These are phyloP conservation scores for Parnassius glacialis DNA, from an alignment of 2,888 invertebrate species.

Conservation along the genomic window DNA sequence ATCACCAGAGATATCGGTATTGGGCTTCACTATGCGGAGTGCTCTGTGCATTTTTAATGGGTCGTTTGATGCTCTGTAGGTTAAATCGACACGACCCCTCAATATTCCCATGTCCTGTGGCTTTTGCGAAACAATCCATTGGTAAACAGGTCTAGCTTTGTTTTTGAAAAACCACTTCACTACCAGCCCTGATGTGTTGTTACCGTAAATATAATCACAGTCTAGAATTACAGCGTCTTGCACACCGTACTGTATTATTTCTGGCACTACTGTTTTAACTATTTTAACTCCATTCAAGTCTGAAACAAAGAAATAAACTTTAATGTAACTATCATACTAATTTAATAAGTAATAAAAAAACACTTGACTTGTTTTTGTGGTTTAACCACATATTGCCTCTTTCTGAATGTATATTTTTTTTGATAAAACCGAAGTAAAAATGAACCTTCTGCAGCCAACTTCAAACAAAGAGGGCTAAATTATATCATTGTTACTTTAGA, in stretches of 20 bases:
- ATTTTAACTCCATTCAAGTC: slow-evolving; percentile 81
- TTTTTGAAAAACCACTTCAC: slow-evolving; percentile 89
- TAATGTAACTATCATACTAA: too few relatives aligned
- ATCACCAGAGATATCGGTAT: slow-evolving; percentile 86
- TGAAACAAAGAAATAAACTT: slow-evolving; percentile 59
- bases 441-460: too few relatives aligned
- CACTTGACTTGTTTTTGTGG: too few relatives aligned
- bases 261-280: slow-evolving; percentile 82
- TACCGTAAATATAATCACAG: slow-evolving; percentile 85
- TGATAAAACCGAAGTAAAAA: too few relatives aligned
- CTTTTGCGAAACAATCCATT: slow-evolving; percentile 87
- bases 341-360: too few relatives aligned
- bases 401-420: too few relatives aligned
- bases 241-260: slow-evolving; percentile 82
- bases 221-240: slow-evolving; percentile 84
- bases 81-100: slow-evolving; percentile 81
- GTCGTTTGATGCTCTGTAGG: slow-evolving; percentile 84
- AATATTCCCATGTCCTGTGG: slow-evolving; percentile 84
- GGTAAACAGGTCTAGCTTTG: slow-evolving; percentile 85
- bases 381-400: too few relatives aligned
- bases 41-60: slow-evolving; percentile 86
- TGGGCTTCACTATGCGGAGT: slow-evolving; percentile 85
- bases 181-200: slow-evolving; percentile 84
- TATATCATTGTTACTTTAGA: too few relatives aligned
- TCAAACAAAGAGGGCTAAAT: too few relatives aligned